Evolutionary conservation across 2,113 vertebrate genomes (phyloP), one percentile per base, ranked within the genome.

Genomic region (Riparia riparia): DNA sequence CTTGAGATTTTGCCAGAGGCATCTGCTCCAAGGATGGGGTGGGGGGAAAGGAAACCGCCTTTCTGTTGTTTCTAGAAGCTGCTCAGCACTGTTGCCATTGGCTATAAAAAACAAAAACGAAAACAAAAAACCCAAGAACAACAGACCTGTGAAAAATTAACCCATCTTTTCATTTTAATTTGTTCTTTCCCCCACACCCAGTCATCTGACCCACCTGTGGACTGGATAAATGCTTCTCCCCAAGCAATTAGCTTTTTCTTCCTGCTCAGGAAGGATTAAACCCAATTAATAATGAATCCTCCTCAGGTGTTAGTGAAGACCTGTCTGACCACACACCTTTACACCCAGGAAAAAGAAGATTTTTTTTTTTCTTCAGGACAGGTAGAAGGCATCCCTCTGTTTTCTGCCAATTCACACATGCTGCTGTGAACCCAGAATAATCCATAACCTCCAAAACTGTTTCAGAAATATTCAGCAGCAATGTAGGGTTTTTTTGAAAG

Each of bases 251-350:
- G 89, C 26, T 92, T 93, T 50, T 89, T 60, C 42, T 13, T 95
- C 39, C 42, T 41, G 29, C 79, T 91, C 44, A 60, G 60, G 58
- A 90, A 83, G 68, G 72, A 95, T 95, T 95, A 93, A 89, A 74
- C 29, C 13, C 6, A 92, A 39, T 73, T 71, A 92, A 84, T 70
- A 92, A 83, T 63, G 57, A 92, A 89, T 92, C 53, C 44, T 84
- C 5, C 42, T 84, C 61, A 91, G 53, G 31, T 91, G 74, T 91
- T 93, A 93, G 44, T 42, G 41, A 71, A 56, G 51, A 74, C 42
- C 51, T 92, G 56, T 53, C 72, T 95, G 50, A 81, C 31, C 41
- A 89, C 49, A 84, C 49, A 49, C 34, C 42, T 93, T 81, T 86
- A 86, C 34, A 86, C 6, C 6, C 26, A 78, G 45, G 21, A 83